A percentile compares a stretch with the other conserved stretches of the same genome.
phyloP scores from a whole-genome alignment of 2,113 vertebrate species.

The Daphoenositta chrysoptera region DNA sequence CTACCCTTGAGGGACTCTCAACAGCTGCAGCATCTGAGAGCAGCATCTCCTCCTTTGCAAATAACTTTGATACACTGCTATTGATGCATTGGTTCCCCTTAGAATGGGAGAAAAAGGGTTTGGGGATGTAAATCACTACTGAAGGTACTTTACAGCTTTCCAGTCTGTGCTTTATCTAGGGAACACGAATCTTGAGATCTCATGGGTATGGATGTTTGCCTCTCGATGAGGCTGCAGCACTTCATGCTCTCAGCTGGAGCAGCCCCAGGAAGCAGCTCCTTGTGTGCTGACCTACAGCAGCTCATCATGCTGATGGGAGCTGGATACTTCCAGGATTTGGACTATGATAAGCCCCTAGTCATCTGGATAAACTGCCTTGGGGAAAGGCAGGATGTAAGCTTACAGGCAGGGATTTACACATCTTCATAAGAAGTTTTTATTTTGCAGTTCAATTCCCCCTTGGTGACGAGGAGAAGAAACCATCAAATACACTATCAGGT shows the following conservation, averaged over 20 bases:
- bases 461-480: not conserved
- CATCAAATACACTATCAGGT: not conserved
- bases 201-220: fast-evolving
- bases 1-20: not conserved
- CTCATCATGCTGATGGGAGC: not conserved
- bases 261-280: not conserved
- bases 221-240: not conserved
- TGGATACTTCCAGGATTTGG: not conserved
- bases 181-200: fast-evolving
- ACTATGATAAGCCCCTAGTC: not conserved
- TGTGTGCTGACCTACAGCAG: not conserved
- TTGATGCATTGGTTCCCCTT: not conserved
- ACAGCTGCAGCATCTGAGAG: not conserved
- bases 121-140: not conserved
- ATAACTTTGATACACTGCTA: not conserved
- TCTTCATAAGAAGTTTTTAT: not conserved
- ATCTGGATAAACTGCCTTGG: not conserved
- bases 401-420: not conserved
- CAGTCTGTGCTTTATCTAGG: not conserved
- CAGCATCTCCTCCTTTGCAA: not conserved
- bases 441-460: not conserved
- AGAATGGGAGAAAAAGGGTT: not conserved
- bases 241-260: not conserved
- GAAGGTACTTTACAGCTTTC: not conserved
- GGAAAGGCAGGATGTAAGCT: not conserved